Evolutionary conservation across 2,113 vertebrate species (phyloP), one percentile per base, ranked within the genome.

Genomic region (Syngnathus floridae): DNA sequence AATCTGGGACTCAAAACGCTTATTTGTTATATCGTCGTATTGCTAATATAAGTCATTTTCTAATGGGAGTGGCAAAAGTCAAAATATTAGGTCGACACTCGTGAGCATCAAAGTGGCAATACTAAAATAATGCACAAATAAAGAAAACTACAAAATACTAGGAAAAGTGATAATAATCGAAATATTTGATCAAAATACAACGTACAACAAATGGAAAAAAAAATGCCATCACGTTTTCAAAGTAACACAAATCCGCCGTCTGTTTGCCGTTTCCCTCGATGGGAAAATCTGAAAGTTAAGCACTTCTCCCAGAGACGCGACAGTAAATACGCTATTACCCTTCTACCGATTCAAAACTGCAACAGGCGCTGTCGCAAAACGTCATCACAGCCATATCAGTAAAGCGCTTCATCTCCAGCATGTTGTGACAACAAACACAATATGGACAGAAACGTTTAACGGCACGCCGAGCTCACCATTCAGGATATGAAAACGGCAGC

Each of bases 341-440:
- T 54, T 22, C 1, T 4, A 26, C 11, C 51, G 12, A 54, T 22
- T 10, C 2, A 4, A 54, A 54, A 11, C 9, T 11, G 10, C 12
- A 54, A 22, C 26, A 13, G 21, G 12, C 22, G 10, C 51, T 12
- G 11, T 26, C 51, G 22, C 21, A 12, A 13, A 54, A 54, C 17
- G 21, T 54, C 13, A 21, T 54, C 51, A 31, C 26, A 3, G 17
- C 51, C 4, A 17, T 26, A 26, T 54, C 51, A 3, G 54, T 7
- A 7, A 56, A 56, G 21, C 14, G 26, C 60, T 45, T 17, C 54
- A 63, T 66, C 64, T 43, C 37, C 64, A 54, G 67, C 60, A 22
- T 61, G 74, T 69, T 57, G 35, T 62, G 68, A 79, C 66, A 72
- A 64, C 67, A 57, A 69, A 64, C 58, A 76, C 6, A 8, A n/a